Conservation (phyloP, 1,140 invertebrate species). For the Drosophila neocordata region DNA sequence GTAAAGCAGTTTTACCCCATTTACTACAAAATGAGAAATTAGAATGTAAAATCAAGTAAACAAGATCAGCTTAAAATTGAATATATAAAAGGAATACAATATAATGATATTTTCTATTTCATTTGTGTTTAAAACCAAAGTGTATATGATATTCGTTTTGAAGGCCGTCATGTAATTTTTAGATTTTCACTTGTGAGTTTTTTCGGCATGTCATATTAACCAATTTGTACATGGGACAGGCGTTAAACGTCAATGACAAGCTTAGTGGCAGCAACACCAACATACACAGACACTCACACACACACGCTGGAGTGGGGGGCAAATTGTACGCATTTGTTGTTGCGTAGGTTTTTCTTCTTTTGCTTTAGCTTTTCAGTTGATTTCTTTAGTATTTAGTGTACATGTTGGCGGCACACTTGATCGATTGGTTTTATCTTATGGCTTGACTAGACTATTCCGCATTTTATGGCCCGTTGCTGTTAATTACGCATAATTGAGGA, state of each 20-base stretch:
- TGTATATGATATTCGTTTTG: neutral
- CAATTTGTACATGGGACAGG: constrained; percentile 48
- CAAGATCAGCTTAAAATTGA: no score
- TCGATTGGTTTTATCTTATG: constrained; percentile 73
- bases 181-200: neutral
- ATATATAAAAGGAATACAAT: no score
- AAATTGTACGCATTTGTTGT: constrained; percentile 33
- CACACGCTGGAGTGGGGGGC: neutral
- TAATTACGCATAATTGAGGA: constrained; percentile 66
- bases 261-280: constrained; percentile 30
- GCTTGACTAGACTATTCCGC: constrained; percentile 68
- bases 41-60: no score
- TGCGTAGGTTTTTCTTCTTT: constrained; percentile 50
- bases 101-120: no score
- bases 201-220: constrained; percentile 32
- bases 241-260: constrained; percentile 35
- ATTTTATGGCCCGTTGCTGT: constrained; percentile 56
- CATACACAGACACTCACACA: neutral
- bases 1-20: no score
- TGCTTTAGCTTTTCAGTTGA: neutral
- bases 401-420: constrained; percentile 35
- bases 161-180: neutral
- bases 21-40: no score
- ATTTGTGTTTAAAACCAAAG: neutral
- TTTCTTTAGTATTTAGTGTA: neutral